phyloP scores from a whole-genome alignment of 2,888 invertebrate genomes.

The Drosophila austrosaltans region DNA sequence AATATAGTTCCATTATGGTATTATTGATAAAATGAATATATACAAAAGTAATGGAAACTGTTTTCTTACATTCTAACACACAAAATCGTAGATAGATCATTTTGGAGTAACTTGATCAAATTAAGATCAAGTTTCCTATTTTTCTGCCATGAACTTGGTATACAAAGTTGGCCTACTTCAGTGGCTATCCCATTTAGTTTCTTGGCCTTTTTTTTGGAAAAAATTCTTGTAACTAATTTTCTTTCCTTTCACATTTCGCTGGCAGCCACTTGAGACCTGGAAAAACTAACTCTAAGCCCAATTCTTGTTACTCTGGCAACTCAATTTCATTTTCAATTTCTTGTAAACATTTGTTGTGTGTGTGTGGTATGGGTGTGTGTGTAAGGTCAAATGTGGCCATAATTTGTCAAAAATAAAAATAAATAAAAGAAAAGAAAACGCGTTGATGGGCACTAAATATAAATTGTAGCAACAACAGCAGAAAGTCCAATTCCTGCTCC shows the following conservation, averaged over 20 bases:
- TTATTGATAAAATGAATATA: no score
- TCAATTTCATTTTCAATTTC: constrained; percentile 75
- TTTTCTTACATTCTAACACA: no score
- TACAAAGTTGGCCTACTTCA: not conserved
- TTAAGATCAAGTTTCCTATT: no score
- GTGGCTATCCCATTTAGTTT: not conserved
- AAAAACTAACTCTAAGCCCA: constrained; percentile 32
- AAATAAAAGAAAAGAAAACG: constrained; percentile 28
- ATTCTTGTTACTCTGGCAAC: constrained; percentile 71
- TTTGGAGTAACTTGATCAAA: no score
- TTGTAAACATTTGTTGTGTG: constrained; percentile 37
- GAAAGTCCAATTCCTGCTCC: constrained; percentile 29
- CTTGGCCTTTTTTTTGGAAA: constrained; percentile 20
- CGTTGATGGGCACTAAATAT: constrained; percentile 75
- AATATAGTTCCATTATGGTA: no score
- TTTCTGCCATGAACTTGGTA: no score
- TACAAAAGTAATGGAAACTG: no score
- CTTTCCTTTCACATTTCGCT: not conserved
- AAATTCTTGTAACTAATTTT: not conserved
- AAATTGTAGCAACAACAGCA: constrained; percentile 57
- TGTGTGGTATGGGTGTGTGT: not conserved
- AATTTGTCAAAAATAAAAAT: constrained; percentile 66
- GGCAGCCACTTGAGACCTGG: constrained; percentile 58
- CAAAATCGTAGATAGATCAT: no score
- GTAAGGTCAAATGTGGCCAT: constrained; percentile 65